Evolutionary conservation across 2,888 invertebrate species (phyloP).

Genomic region (Drosophila lutescens): DNA sequence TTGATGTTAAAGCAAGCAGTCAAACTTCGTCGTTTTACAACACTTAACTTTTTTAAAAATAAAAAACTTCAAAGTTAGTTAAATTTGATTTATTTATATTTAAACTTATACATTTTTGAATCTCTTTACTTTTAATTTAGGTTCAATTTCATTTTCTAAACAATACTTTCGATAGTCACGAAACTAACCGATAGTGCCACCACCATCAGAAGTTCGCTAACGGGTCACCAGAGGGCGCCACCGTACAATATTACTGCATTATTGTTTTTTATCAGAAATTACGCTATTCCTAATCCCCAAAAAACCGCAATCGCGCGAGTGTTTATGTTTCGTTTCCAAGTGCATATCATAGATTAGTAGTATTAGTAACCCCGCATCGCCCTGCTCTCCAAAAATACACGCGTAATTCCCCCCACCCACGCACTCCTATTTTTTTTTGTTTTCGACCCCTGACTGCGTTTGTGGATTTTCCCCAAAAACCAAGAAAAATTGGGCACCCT

Average conservation of each 20-base stretch:
- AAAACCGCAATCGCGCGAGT: constrained; percentile 30
- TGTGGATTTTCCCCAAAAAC: constrained; percentile 29
- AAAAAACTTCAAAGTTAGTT: no score
- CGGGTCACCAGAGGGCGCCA: constrained; percentile 32
- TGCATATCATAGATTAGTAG: constrained; percentile 40
- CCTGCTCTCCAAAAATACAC: constrained; percentile 6
- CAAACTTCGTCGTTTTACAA: background rate
- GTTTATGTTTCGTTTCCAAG: constrained; percentile 31
- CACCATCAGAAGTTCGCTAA: background rate
- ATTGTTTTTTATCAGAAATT: constrained; percentile 58
- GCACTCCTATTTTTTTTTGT: constrained; percentile 17
- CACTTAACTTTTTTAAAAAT: background rate
- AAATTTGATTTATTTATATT: no score
- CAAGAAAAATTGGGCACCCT: constrained; percentile 37
- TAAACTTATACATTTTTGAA: no score
- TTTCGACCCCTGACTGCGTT: constrained; percentile 41
- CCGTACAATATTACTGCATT: constrained; percentile 47
- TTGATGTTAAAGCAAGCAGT: background rate
- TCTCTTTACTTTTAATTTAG: no score
- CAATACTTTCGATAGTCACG: background rate
- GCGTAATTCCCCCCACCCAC: constrained; percentile 21
- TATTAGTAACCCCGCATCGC: constrained; percentile 5
- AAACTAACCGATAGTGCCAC: background rate
- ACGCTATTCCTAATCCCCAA: constrained; percentile 23
- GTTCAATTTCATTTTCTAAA: no score